Conservation (phyloP, 2,888 invertebrate genomes). For the Eremobia ochroleuca region DNA sequence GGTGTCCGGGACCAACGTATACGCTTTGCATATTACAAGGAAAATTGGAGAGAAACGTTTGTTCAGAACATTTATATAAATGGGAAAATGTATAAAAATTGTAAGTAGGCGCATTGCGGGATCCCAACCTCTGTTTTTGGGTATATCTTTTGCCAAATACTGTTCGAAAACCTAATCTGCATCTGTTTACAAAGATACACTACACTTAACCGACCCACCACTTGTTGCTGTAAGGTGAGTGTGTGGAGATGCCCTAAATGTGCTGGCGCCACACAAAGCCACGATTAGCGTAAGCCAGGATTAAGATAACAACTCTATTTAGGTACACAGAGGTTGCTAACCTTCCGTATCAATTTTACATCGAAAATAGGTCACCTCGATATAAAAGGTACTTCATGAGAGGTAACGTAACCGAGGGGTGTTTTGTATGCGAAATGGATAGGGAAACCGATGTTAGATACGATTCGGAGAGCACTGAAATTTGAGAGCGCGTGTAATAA, state of each 20-base stretch:
- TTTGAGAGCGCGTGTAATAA: background rate
- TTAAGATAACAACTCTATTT: slow-evolving; percentile 43
- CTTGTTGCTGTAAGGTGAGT: slow-evolving; percentile 44
- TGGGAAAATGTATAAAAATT: background rate
- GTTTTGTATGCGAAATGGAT: background rate
- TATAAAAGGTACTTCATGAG: background rate
- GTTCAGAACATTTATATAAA: background rate
- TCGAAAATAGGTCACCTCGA: slow-evolving; percentile 3
- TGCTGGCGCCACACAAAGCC: slow-evolving; percentile 29
- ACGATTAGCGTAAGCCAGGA: slow-evolving; percentile 47
- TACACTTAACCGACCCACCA: slow-evolving; percentile 26
- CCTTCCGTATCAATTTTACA: slow-evolving; percentile 10
- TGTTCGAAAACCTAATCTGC: background rate
- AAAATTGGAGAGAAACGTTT: background rate
- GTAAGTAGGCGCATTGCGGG: background rate
- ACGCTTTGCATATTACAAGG: background rate
- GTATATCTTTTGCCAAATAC: background rate
- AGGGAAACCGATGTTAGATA: background rate
- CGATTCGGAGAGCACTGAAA: background rate
- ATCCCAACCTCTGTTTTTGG: background rate
- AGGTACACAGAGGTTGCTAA: slow-evolving; percentile 23
- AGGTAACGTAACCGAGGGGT: slow-evolving; percentile 1
- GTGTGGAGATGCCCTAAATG: slow-evolving; percentile 20
- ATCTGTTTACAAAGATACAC: background rate
- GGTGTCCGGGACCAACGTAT: too few species aligned